Base-by-base conservation (phyloP, 2,888 invertebrate species). In the Eupeodes luniger region DNA sequence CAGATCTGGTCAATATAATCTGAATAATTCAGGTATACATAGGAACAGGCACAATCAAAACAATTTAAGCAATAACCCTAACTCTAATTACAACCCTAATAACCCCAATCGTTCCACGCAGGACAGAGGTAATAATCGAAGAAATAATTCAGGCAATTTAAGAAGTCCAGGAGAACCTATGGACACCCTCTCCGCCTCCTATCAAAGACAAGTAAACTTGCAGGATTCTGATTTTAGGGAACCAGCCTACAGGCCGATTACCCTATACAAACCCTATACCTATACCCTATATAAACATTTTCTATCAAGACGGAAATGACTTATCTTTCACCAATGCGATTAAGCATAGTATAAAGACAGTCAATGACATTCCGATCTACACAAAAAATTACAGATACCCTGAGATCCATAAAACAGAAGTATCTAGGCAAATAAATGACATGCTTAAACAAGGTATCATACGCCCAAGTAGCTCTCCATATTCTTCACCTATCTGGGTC, bases 381-480 rank as follows among this genome's bases (percentile, higher is more conserved):
- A 70, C 40, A 4, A 70, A 70, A 70, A 70, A 9, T 14, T 70
- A 70, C 12, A 55, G 70, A n/a, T 70, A 70, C 16, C 57, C 44
- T 4, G 16, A 70, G 9, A 11, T 55, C 1, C 70, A 70, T 34
- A 44, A 14, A 27, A 10, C 4, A 19, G 55, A 70, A 44, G 36
- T 36, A 57, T 14, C 9, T 11, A 34, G 36, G 36, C 55, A 70
- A 40, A 70, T 44, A 19, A 5, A 55, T 5, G 57, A 44, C 2
- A 55, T 70, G 55, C 40, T 44, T 5, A 7, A 44, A 5, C 19
- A 72, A 7, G 57, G 57, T 5, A 72, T 72, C 59, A 72, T 72
- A 36, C 59, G 59, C 1, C 55, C 27, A 36, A 59, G 72, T n/a
- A 57, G 34, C 5, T 72, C 72, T 12, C 59, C 47, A 2, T 40